Evolutionary conservation across 2,888 invertebrate species (phyloP).

Genomic region (Drosophila multiciliata): DNA sequence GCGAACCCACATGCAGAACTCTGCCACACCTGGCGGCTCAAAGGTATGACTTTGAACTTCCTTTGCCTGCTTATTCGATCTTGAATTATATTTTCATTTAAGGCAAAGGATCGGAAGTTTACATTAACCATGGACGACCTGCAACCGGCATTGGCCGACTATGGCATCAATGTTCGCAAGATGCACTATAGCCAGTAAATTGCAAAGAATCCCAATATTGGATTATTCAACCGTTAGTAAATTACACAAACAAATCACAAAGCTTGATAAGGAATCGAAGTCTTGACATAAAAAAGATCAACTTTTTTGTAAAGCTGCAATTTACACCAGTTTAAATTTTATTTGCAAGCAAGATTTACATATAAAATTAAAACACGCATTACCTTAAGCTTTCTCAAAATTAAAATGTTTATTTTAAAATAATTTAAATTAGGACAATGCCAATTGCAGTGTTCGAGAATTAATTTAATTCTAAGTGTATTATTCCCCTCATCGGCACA

Average conservation of each 20-base stretch:
- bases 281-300: neutral
- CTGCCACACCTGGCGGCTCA: constrained; percentile 54
- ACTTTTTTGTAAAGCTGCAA: neutral
- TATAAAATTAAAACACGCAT: neutral
- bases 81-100: neutral
- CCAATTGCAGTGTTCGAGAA: constrained; percentile 8
- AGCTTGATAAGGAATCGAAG: neutral
- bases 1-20: constrained; percentile 86
- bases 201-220: neutral
- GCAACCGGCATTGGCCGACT: constrained; percentile 96
- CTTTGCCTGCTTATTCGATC: neutral
- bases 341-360: neutral
- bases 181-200: constrained; percentile 67
- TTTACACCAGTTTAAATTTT: neutral
- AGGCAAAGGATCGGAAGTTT: constrained; percentile 90
- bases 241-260: neutral
- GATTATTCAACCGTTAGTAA: neutral
- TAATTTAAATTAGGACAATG: constrained; percentile 27
- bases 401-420: constrained; percentile 18
- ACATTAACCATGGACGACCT: constrained; percentile 98
- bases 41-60: constrained; percentile 32
- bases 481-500: constrained; percentile 76
- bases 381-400: neutral
- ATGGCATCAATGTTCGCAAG: constrained; percentile 97
- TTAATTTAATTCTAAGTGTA: constrained; percentile 14